Conservation (phyloP, 37 sponge, comb jelly and placozoan genomes). For the Eunapius fragilis region DNA sequence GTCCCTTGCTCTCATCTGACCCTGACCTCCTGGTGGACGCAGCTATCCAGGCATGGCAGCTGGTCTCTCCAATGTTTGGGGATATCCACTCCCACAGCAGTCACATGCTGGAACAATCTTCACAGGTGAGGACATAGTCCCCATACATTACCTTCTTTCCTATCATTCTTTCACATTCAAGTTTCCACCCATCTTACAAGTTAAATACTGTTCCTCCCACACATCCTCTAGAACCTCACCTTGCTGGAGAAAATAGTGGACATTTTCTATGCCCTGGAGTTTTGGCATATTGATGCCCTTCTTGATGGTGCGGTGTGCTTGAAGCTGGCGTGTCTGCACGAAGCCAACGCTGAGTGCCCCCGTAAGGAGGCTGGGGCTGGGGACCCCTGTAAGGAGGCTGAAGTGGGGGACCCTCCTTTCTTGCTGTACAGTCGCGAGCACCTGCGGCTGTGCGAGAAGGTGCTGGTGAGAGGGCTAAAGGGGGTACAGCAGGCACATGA, state of each 20-base stretch:
- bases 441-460: constrained; percentile 23
- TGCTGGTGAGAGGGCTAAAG: constrained; percentile 19
- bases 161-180: no score
- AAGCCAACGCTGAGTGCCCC: constrained; percentile 22
- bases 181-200: background rate
- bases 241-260: constrained; percentile 26
- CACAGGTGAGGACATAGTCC: background rate
- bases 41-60: constrained; percentile 49
- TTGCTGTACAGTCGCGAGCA: constrained; percentile 20
- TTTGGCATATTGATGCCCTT: constrained; percentile 61
- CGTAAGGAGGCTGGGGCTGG: background rate
- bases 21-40: constrained; percentile 60
- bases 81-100: constrained; percentile 19
- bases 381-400: background rate
- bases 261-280: constrained; percentile 29
- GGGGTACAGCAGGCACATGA: constrained; percentile 7
- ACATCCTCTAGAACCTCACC: constrained; percentile 7
- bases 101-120: constrained; percentile 11
- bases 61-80: constrained; percentile 3
- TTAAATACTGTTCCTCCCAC: background rate
- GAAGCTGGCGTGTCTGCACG: constrained; percentile 54
- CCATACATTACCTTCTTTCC: background rate
- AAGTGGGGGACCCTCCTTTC: background rate
- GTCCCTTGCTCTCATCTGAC: constrained; percentile 14
- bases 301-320: constrained; percentile 53